Base-by-base conservation (phyloP, 2,797 vertebrate genomes). In the Hydrocynus forskahlii region DNA sequence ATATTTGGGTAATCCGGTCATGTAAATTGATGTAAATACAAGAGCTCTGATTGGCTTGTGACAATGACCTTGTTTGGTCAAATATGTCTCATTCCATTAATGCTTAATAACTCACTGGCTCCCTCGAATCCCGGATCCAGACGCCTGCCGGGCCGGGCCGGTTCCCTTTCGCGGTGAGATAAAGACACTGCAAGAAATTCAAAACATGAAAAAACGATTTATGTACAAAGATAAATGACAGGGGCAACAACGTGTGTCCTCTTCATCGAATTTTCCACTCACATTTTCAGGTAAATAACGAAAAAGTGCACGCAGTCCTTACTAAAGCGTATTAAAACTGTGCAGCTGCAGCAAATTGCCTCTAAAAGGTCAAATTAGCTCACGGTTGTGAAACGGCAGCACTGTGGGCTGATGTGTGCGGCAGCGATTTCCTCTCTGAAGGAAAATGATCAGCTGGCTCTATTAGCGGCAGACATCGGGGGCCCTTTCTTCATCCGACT, bases 391-490 rank as follows among this genome's bases (percentile, higher is more conserved):
- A 66, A 66, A 66, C 40, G 40, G 38, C 35, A 43, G 63, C 9
- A 5, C 62, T 35, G 62, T 35, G 29, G 25, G 25, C 45, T 29
- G 68, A 25, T 19, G 16, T 54, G 14, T 55, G 69, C 23, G 5
- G 69, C 69, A 29, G 23, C 50, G 54, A 23, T 54, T 19, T 29
- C 48, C 23, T 54, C n/a, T 54, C 14, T 4, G 35, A 38, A 54
- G 29, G 69, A 19, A 54, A 52, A 72, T 72, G 69, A 72, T 72
- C 50, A 55, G 50, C 45, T 13, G 40, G 40, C 23, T 72, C 10
- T 72, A 72, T 54, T 72, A 35, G 50, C 50, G 38, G 12, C 50
- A 54, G 68, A 25, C 68, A 48, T 50, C 23, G 17, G 45, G 50
- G 69, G 50, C 50, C 25, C 19, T 72, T 72, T 72, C 23, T 54